Percentiles rank a stretch among this genome's conserved stretches.
Evolutionary conservation across 2,113 vertebrate genomes (phyloP).

Genomic region (Chaetodon trifascialis): DNA sequence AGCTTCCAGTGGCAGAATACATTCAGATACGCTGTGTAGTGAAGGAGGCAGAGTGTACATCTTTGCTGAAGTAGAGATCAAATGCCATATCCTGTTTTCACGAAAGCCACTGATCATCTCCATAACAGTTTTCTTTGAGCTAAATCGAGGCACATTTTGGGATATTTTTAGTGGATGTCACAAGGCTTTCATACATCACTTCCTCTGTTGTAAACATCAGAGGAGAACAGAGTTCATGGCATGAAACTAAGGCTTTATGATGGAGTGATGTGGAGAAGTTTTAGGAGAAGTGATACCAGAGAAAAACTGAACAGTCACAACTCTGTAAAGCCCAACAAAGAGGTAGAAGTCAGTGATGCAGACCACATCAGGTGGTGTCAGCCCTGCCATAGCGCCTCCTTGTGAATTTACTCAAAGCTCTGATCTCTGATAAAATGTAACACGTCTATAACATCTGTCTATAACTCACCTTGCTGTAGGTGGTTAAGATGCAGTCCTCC

Average conservation of each 20-base stretch:
- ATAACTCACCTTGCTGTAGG: slow-evolving; percentile 93
- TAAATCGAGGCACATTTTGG: not conserved
- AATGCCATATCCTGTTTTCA: not conserved
- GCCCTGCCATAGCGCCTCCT: not conserved
- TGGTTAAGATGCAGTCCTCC: slow-evolving; percentile 90
- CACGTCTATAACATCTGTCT: not conserved
- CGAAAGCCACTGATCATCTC: not conserved
- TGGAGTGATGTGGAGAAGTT: not conserved
- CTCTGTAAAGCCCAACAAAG: not conserved
- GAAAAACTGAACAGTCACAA: not conserved
- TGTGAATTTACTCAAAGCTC: not conserved
- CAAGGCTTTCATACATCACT: not conserved
- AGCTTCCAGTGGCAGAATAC: not conserved
- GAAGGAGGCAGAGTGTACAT: not conserved
- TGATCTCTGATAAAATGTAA: not conserved
- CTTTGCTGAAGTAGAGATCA: not conserved
- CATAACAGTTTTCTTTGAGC: not conserved
- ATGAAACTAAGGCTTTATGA: not conserved
- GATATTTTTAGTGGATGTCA: not conserved
- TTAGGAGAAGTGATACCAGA: not conserved
- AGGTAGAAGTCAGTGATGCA: not conserved
- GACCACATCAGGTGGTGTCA: not conserved
- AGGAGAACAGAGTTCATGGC: not conserved
- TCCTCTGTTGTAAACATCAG: not conserved
- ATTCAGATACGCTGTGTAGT: not conserved